Base-by-base conservation (phyloP, 1,140 invertebrate genomes). In the Atta cephalotes region DNA sequence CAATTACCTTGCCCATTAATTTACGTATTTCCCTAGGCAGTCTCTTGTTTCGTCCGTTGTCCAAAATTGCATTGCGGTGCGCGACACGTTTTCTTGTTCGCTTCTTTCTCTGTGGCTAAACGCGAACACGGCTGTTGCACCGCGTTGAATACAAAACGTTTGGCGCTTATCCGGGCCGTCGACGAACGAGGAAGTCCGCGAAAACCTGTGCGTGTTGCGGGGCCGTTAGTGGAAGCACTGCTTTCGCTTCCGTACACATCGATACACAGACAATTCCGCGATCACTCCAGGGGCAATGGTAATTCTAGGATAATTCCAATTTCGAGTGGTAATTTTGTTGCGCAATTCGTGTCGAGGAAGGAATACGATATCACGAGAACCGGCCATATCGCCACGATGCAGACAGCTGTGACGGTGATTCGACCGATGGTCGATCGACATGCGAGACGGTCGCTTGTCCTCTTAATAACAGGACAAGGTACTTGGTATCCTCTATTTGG, bases 251-350 rank as follows among this genome's bases (percentile, higher is more conserved):
- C 87, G 88, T 92, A 87, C 88, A 92, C 88, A 92, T 89, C 90
- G 82, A 91, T 87, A 89, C 63, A 80, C 63, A 39, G 68, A 85
- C 86, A 85, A 82, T 53, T 63, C 53, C 51, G 35, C 80, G 85
- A 91, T 91, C 80, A 56, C 60, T 66, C 84, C 28, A 31, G 35
- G 77, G 76, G 76, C 86, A 87, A 91, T 90, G 90, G 89, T 92
- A 93, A 93, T 93, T 93, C 86, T 87, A 91, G 92, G 86, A 92
- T 93, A 93, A 93, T 93, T 92, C 91, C 90, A 92, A 92, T 93
- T 93, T 93, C 92, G 89, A 93, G 91, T 93, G 88, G 91, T 90
- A 92, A 93, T 93, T 93, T 91, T 89, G 91, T 90, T 92, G 92
- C 92, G 90, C 92, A 92, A 93, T 93, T 93, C 89, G 88, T 93